Percentiles rank a stretch among this genome's conserved stretches.
Evolutionary conservation across 1,140 invertebrate species (phyloP).

Genomic region (Limonius californicus): DNA sequence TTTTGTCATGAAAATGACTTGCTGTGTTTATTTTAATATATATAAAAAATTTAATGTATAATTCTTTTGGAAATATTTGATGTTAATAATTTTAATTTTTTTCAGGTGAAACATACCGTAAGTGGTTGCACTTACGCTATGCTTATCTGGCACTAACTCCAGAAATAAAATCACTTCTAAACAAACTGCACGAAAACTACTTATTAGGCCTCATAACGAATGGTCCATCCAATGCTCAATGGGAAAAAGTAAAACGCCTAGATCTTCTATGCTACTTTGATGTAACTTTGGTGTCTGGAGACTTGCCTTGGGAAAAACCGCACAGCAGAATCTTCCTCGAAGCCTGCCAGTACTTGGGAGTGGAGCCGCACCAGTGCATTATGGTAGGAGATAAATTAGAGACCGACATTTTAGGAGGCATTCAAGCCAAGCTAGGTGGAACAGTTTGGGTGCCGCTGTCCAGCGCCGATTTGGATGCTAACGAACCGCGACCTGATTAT

Average conservation of each 20-base stretch:
- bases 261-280: conserved; percentile 70
- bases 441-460: conserved; percentile 73
- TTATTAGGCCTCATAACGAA: conserved; percentile 76
- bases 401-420: conserved; percentile 79
- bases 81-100: too few species aligned
- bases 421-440: conserved; percentile 66
- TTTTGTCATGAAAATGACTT: too few species aligned
- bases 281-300: conserved; percentile 74
- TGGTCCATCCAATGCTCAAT: conserved; percentile 77
- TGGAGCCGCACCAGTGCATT: conserved; percentile 67
- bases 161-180: conserved; percentile 62
- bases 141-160: conserved; percentile 62
- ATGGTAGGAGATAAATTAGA: conserved; percentile 86
- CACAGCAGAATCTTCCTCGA: conserved; percentile 71
- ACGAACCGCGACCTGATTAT: conserved; percentile 33
- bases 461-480: conserved; percentile 5
- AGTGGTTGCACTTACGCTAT: conserved; percentile 74
- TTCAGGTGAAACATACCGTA: conserved; percentile 62
- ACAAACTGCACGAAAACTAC: conserved; percentile 61
- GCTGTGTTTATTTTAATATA: too few species aligned
- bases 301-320: conserved; percentile 80
- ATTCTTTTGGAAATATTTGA: too few species aligned
- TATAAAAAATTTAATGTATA: too few species aligned
- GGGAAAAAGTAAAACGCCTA: conserved; percentile 76
- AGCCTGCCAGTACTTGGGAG: conserved; percentile 68